Evolutionary conservation across 1,140 invertebrate genomes (phyloP), one percentile per base, ranked within the genome.

Genomic region (Drosophila tropicalis): DNA sequence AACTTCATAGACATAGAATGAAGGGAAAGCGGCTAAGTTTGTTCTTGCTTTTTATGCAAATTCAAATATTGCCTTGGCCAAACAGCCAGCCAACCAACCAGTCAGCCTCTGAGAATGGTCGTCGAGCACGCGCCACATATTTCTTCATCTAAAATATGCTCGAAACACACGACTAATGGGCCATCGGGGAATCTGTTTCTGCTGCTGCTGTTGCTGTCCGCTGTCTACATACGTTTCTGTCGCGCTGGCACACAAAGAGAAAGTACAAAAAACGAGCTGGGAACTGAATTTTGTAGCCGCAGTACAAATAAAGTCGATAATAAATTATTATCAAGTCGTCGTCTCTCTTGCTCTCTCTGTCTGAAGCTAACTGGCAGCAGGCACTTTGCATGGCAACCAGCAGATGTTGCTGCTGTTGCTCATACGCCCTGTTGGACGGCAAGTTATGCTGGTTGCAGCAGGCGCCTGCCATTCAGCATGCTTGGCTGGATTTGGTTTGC

Each of bases 271-370:
- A 29, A 47, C 25, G 13, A 15, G 12, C 36, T 39, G 36, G 36
- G 36, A 62, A 63, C 47, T 66, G 15, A 34, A 58, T 12, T 40
- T 62, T 62, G 57, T 65, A 69, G 69, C 62, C 68, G 66, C 61
- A 47, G 68, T 68, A 63, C 70, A 70, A 61, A 57, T 72, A 75
- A 60, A 71, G 81, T 60, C 76, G 84, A 87, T 87, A 87, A 89
- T 89, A 89, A 89, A 89, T 89, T 90, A 89, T 89, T 89, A 89
- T 89, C 86, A 89, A 90, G 85, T 89, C 85, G 81, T 77, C 54
- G 70, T 72, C 60, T 12, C 22, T 25, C 22, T 25, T 25, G n/a
- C n/a, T 25, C 17, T 12, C 19, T 41, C 25, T 47, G 34, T 22
- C 51, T 63, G 44, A 25, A 32, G 51, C 54, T 39, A 61, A 36